phyloP scores from a whole-genome alignment of 2,797 vertebrate species.

The Scolopax rusticola region DNA sequence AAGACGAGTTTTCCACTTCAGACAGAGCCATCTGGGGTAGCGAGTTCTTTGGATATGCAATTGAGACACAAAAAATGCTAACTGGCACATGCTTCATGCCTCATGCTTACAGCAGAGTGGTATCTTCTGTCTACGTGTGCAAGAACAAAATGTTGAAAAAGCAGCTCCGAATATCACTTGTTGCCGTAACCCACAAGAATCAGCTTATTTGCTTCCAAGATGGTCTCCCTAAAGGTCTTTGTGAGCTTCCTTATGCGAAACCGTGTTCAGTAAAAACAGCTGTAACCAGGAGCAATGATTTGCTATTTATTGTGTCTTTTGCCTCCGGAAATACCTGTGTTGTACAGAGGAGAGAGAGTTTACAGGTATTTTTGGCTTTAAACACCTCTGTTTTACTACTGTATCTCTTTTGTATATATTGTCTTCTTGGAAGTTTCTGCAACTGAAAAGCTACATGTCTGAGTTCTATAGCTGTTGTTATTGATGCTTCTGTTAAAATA shows the following conservation, averaged over 20 bases:
- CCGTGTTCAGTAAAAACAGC: slow-evolving; percentile 81
- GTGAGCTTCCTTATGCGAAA: slow-evolving; percentile 86
- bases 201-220: slow-evolving; percentile 90
- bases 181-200: slow-evolving; percentile 83
- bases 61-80: slow-evolving; percentile 79
- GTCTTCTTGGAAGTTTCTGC: not conserved
- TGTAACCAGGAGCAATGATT: slow-evolving; percentile 77
- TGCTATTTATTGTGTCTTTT: slow-evolving; percentile 85
- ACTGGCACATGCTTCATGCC: slow-evolving; percentile 82
- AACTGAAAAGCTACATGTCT: not conserved
- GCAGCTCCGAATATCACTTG: slow-evolving; percentile 76
- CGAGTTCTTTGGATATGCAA: slow-evolving; percentile 77
- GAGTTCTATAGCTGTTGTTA: not conserved
- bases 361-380: slow-evolving; percentile 83
- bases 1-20: not conserved
- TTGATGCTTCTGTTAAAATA: not conserved
- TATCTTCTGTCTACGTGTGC: slow-evolving; percentile 80
- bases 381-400: not conserved
- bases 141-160: slow-evolving; percentile 64
- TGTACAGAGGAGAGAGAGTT: slow-evolving; percentile 84
- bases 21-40: slow-evolving; percentile 68
- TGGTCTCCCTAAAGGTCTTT: slow-evolving; percentile 83
- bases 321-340: slow-evolving; percentile 82
- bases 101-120: slow-evolving; percentile 83
- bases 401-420: not conserved